Base-by-base conservation (phyloP, 2,113 vertebrate genomes). In the Columbina picui region DNA sequence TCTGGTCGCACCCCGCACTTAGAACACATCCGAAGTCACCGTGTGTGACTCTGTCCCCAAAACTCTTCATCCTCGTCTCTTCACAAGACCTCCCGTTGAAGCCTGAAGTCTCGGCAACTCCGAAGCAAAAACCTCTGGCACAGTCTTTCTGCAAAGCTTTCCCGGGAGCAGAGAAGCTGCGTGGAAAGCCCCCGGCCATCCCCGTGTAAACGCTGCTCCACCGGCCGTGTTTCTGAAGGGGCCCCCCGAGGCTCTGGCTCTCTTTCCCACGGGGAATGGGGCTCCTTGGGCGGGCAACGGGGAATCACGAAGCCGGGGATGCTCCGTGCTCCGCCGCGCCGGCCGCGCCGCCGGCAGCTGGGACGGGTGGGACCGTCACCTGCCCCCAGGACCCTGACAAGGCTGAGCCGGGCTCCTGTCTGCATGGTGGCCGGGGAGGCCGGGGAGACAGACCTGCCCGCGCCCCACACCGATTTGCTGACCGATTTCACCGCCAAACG, bases 41-140 rank as follows among this genome's bases (percentile, higher is more conserved):
- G 2, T 11, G 10, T 1, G 0, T 11, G 47, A 21, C 6, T n/a
- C 7, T 2, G 2, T 50, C 25, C 25, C 55, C 3, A 41, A n/a
- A 75, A 6, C 6, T 53, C 43, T 13, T 23, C 22, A 6, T 19
- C 23, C 6, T 50, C 38, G 41, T 29, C 11, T 18, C 29, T 45
- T 41, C 20, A 10, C 16, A 2, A 3, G 34, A 11, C 29, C 53
- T 61, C 41, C 2, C 61, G 11, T 43, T 11, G 32, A 64, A 38
- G 1, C 43, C 14, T 20, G 6, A 50, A 23, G n/a, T 17, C 78
- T 43, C 3, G 4, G 5, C 61, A 63, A 8, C 10, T 70, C 23
- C 30, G 21, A 47, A 18, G 7, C 12, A 30, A 30, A 39, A 57
- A 10, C 5, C 11, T 10, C 19, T 7, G 10, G 36, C 30, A 26